Evolutionary conservation across 2,888 invertebrate species (phyloP).

Genomic region (Tetropium fuscum): DNA sequence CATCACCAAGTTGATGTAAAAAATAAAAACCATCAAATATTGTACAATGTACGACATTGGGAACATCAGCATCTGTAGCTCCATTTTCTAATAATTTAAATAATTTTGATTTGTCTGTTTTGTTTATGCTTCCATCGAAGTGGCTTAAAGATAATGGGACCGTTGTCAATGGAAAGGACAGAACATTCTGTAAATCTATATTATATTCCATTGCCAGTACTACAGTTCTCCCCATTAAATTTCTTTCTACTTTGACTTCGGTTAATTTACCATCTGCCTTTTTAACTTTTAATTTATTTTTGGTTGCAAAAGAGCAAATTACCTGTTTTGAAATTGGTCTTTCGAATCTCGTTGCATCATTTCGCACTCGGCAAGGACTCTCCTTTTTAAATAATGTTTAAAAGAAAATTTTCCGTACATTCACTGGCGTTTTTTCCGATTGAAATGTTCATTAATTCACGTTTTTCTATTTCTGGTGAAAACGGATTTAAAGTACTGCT

Average conservation of each 20-base stretch:
- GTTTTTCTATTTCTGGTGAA: no score
- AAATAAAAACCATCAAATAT: constrained; percentile 30
- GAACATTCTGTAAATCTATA: constrained; percentile 24
- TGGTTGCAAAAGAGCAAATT: constrained; percentile 30
- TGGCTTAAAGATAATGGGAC: constrained; percentile 31
- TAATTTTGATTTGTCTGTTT: constrained; percentile 27
- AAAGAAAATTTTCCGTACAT: constrained; percentile 13
- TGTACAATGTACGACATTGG: constrained; percentile 18
- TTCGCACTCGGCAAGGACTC: no score
- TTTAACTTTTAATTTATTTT: constrained; percentile 28
- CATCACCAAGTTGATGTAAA: constrained; percentile 18
- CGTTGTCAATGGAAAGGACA: constrained; percentile 28
- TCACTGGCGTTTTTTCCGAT: no score
- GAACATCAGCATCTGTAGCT: not conserved
- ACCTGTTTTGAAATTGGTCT: constrained; percentile 25
- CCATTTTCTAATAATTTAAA: not conserved
- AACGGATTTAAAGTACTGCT: constrained; percentile 15
- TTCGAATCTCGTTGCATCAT: constrained; percentile 28
- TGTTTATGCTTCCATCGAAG: constrained; percentile 32
- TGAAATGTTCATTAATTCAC: no score
- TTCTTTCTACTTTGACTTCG: constrained; percentile 31
- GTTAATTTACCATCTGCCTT: constrained; percentile 21
- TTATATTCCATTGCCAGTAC: constrained; percentile 27
- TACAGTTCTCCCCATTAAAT: constrained; percentile 29
- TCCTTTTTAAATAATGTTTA: constrained; percentile 7